phyloP scores from a whole-genome alignment of 1,140 invertebrate genomes.

The Pseudomyrmex cubaensis region DNA sequence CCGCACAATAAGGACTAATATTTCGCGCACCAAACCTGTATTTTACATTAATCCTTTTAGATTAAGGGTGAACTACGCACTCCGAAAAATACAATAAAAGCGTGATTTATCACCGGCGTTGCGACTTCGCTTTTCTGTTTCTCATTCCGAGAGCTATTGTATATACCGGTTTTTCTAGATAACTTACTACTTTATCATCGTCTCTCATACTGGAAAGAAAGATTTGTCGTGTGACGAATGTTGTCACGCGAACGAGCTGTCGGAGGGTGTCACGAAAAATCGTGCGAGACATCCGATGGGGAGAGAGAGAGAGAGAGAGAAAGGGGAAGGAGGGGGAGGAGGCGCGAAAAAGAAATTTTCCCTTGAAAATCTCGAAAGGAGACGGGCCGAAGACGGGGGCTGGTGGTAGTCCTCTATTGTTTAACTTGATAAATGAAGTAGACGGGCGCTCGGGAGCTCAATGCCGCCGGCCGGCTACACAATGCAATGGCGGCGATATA shows the following conservation, averaged over 20 bases:
- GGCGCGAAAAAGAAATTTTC: slow-evolving; percentile 27
- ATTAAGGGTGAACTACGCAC: no score
- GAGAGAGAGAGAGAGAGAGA: not conserved
- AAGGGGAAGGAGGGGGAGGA: not conserved
- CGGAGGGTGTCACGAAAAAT: slow-evolving; percentile 31
- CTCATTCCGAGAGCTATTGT: no score
- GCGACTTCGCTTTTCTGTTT: no score
- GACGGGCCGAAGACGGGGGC: slow-evolving; percentile 20
- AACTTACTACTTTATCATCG: slow-evolving; percentile 25
- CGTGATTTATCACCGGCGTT: no score
- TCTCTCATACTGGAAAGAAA: not conserved
- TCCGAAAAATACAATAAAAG: no score
- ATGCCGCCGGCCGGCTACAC: slow-evolving; percentile 72
- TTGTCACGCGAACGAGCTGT: not conserved
- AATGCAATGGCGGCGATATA: slow-evolving; percentile 75
- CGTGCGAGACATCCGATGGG: no score
- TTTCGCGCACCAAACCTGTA: no score
- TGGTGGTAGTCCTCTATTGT: slow-evolving; percentile 73
- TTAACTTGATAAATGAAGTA: slow-evolving; percentile 83
- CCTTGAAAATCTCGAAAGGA: slow-evolving; percentile 33
- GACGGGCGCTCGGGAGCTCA: slow-evolving; percentile 67
- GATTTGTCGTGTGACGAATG: slow-evolving; percentile 1
- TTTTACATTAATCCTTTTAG: no score
- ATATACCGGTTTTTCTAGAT: no score
- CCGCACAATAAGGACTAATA: no score